Conservation (phyloP, 2,797 vertebrate genomes). For the Megalops cyprinoides region DNA sequence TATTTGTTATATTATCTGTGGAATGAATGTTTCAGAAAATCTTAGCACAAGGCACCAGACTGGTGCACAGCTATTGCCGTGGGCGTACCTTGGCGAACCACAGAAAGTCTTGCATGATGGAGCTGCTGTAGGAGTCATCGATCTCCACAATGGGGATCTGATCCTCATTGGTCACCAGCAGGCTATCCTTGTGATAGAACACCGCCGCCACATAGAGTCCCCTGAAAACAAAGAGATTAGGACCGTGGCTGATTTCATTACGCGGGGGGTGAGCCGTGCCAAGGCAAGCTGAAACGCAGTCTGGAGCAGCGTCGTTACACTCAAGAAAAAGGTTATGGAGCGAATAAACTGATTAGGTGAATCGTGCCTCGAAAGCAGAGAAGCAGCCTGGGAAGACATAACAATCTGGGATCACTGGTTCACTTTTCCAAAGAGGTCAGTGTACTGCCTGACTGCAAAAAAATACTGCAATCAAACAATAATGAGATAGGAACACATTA, state of each 20-base stretch:
- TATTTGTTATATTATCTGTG: not conserved
- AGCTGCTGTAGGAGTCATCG: slow-evolving; percentile 90
- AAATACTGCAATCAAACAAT: slow-evolving; percentile 13
- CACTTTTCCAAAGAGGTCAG: not conserved
- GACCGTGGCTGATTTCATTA: slow-evolving; percentile 23
- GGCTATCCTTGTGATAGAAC: slow-evolving; percentile 93
- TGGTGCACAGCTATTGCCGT: too few species aligned
- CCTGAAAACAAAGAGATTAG: slow-evolving; percentile 64
- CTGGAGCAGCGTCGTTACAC: slow-evolving; percentile 32
- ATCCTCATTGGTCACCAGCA: slow-evolving; percentile 95
- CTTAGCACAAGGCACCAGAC: not conserved
- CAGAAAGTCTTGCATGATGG: slow-evolving; percentile 94
- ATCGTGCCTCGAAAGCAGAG: slow-evolving; percentile 17
- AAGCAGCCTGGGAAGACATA: slow-evolving; percentile 3
- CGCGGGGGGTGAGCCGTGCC: not conserved
- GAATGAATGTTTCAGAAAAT: not conserved
- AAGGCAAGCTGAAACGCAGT: slow-evolving; percentile 26
- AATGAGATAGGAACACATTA: not conserved
- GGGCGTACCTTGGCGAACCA: slow-evolving; percentile 94
- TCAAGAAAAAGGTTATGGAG: slow-evolving; percentile 35
- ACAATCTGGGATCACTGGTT: slow-evolving; percentile 1
- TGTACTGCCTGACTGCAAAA: not conserved
- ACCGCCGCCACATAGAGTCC: slow-evolving; percentile 93
- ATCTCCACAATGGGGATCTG: slow-evolving; percentile 98
- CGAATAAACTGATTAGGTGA: slow-evolving; percentile 27